Conservation (phyloP, 2,797 vertebrate species). For the Enteromius treurensis region DNA sequence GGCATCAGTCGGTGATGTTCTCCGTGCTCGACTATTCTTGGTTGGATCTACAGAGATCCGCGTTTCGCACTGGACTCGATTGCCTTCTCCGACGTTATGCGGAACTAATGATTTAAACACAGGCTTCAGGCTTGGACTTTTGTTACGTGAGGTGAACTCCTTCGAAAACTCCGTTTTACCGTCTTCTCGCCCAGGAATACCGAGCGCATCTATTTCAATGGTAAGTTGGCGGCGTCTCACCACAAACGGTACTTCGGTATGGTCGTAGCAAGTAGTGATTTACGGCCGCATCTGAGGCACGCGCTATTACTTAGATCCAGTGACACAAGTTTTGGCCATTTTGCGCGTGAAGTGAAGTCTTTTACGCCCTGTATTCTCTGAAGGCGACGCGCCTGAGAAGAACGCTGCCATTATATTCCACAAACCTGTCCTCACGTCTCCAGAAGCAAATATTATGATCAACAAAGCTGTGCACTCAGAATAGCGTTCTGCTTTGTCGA, state of each 20-base stretch:
- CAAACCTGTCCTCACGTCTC: not conserved
- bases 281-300: not conserved
- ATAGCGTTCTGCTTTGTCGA: not conserved
- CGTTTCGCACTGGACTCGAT: constrained; percentile 42
- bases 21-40: constrained; percentile 61
- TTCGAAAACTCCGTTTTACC: constrained; percentile 55
- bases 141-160: constrained; percentile 56
- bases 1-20: constrained; percentile 75
- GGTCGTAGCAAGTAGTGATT: not conserved
- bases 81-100: constrained; percentile 57
- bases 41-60: constrained; percentile 61
- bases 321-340: constrained; percentile 7
- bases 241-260: not conserved
- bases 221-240: constrained; percentile 66
- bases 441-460: constrained; percentile 1
- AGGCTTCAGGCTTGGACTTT: constrained; percentile 67
- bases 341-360: not conserved
- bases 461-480: not conserved
- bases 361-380: not conserved
- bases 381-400: not conserved
- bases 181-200: constrained; percentile 71
- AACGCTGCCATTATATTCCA: not conserved
- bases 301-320: too few relatives aligned
- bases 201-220: constrained; percentile 79
- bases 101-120: constrained; percentile 72